These are phyloP conservation scores for Lymantria monacha DNA, from an alignment of 2,888 invertebrate genomes.

Conservation along the genomic window DNA sequence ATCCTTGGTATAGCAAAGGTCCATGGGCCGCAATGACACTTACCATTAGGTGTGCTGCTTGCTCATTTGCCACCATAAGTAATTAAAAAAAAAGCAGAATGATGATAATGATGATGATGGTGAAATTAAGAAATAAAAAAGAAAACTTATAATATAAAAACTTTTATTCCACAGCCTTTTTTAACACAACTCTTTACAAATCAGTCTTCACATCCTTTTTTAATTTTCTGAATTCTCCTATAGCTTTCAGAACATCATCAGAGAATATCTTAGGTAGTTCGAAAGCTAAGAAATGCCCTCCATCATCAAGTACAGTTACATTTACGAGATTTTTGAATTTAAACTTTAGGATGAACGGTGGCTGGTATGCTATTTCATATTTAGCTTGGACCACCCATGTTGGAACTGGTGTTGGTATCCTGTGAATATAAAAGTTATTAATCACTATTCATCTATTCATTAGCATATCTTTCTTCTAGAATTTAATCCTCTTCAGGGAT, in stretches of 20 bases:
- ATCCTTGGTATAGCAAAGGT: too few species aligned
- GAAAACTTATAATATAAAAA: background rate
- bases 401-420: constrained; percentile 85
- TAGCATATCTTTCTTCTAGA: background rate
- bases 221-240: constrained; percentile 47
- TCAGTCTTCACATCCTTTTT: constrained; percentile 43
- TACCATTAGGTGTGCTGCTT: too few species aligned
- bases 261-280: constrained; percentile 88
- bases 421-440: constrained; percentile 37
- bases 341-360: constrained; percentile 80
- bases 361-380: constrained; percentile 84
- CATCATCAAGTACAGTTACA: constrained; percentile 82
- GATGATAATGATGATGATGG: too few species aligned
- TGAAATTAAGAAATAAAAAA: too few species aligned
- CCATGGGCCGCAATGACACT: too few species aligned
- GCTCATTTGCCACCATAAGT: too few species aligned
- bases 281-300: constrained; percentile 94
- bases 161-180: background rate
- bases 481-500: background rate
- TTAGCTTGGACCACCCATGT: constrained; percentile 86
- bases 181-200: constrained; percentile 59
- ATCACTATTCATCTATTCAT: constrained; percentile 9
- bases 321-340: constrained; percentile 86
- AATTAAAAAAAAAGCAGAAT: too few species aligned
- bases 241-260: constrained; percentile 82